Percentiles rank a stretch among this genome's conserved stretches.
phyloP scores from a whole-genome alignment of 2,888 invertebrate genomes.

The Lutraria lutraria region DNA sequence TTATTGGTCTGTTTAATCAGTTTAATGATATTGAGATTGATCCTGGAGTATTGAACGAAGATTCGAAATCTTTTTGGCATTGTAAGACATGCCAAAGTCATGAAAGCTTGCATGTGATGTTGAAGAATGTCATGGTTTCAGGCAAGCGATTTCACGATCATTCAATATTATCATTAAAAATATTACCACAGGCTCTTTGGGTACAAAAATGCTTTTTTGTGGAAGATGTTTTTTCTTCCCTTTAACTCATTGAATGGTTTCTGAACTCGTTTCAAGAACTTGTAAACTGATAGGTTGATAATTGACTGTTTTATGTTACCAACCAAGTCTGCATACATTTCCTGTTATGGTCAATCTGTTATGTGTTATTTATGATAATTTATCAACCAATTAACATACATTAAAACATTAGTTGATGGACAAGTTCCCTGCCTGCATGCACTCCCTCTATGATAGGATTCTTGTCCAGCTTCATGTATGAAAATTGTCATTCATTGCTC shows the following conservation, averaged over 20 bases:
- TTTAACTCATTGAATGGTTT: not conserved
- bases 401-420: no score
- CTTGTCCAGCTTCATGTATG: no score
- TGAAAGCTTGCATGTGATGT: conserved; percentile 45
- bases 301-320: not conserved
- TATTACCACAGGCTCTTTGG: conserved; percentile 3
- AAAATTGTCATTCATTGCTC: no score
- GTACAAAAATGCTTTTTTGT: conserved; percentile 4
- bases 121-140: conserved; percentile 36
- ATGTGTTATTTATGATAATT: not conserved
- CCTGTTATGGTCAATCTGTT: not conserved
- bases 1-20: conserved; percentile 37
- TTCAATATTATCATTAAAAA: conserved; percentile 2
- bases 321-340: not conserved
- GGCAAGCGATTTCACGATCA: not conserved
- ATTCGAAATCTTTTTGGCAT: conserved; percentile 13
- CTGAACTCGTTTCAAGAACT: not conserved
- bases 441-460: no score
- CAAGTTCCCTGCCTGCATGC: no score
- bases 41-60: conserved; percentile 22
- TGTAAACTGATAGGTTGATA: not conserved
- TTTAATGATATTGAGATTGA: conserved; percentile 42
- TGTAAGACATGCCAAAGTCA: conserved; percentile 35
- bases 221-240: not conserved
- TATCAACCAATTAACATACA: no score